A percentile compares a stretch with the other conserved stretches of the same genome.
Conservation (phyloP, 2,888 invertebrate genomes). For the Dasysyrphus tricinctus region DNA sequence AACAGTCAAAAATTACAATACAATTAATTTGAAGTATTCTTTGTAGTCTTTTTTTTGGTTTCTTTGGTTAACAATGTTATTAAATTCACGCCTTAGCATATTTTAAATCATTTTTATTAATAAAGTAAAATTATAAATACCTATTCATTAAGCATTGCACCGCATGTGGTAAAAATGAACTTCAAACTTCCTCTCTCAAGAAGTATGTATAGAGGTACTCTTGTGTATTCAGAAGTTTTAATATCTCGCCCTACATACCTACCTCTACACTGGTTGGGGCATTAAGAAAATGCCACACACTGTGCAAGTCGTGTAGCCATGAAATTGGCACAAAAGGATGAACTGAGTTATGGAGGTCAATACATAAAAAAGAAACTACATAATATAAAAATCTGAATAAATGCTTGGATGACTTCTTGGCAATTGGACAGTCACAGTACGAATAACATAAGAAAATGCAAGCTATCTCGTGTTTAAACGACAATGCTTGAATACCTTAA, state of each 20-base stretch:
- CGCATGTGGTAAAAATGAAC: constrained; percentile 77
- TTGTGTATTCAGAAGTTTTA: constrained; percentile 24
- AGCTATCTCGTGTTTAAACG: not conserved
- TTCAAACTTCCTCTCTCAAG: not conserved
- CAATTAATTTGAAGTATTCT: not conserved
- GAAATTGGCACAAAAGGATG: constrained; percentile 52
- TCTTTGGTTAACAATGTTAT: not conserved
- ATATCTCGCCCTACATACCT: constrained; percentile 20
- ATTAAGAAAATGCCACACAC: constrained; percentile 33
- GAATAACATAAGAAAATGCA: not conserved
- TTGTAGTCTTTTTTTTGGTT: not conserved
- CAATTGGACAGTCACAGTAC: not conserved
- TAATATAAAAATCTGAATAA: constrained; percentile 4
- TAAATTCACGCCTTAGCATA: not conserved
- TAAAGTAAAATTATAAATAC: constrained; percentile 41
- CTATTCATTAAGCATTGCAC: constrained; percentile 76
- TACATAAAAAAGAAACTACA: not conserved
- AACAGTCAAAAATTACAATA: not conserved
- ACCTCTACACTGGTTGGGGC: not conserved
- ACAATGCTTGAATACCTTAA: not conserved
- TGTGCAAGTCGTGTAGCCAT: constrained; percentile 31
- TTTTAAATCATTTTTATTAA: constrained; percentile 16
- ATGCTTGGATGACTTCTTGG: constrained; percentile 20
- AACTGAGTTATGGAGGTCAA: constrained; percentile 45
- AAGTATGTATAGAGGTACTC: not conserved